Evolutionary conservation across 2,113 vertebrate species (phyloP), one percentile per base, ranked within the genome.

Genomic region (Cynoglossus semilaevis): DNA sequence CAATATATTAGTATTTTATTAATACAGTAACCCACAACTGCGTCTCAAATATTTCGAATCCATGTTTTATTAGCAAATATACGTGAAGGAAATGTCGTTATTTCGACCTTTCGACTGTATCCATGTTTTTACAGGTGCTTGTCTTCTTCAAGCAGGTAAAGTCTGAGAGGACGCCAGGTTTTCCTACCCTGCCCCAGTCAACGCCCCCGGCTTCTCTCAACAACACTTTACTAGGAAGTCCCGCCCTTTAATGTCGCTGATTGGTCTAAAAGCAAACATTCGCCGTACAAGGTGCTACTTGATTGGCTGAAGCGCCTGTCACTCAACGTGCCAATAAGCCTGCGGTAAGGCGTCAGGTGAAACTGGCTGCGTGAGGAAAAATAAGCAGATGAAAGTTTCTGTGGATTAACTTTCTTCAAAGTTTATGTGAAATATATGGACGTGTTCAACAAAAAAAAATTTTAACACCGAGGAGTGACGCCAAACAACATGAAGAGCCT

Each of bases 401-500:
- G 4, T 60, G 35, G 67, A 66, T 51, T 72, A 71, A 65, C 9
- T 16, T 19, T 3, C 3, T 65, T 65, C n/a, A 54, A 8, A 59
- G 18, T 48, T 42, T 16, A 29, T 35, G 7, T 9, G 8, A 19
- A 58, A 12, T 76, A 72, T 17, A 57, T 61, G 17, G 45, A 43
- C 6, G n/a, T 52, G 4, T 8, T 16, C 15, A 34, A 5, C 15
- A 17, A n/a, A 59, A 40, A 52, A 19, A 37, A 42, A 18, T 48
- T 59, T 51, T 65, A 44, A 42, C 42, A 48, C 1, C 15, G 2
- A 54, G n/a, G 38, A 8, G 9, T 40, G 47, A 40, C 48, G 40
- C 50, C 15, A 59, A 49, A 52, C 74, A 86, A 92, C 49, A 88
- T 96, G 95, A 98, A 97, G 92, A 96, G 93, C 84, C 90, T 98